These are phyloP conservation scores for Plebejus melissa DNA, from an alignment of 2,888 invertebrate species.

Conservation along the genomic window DNA sequence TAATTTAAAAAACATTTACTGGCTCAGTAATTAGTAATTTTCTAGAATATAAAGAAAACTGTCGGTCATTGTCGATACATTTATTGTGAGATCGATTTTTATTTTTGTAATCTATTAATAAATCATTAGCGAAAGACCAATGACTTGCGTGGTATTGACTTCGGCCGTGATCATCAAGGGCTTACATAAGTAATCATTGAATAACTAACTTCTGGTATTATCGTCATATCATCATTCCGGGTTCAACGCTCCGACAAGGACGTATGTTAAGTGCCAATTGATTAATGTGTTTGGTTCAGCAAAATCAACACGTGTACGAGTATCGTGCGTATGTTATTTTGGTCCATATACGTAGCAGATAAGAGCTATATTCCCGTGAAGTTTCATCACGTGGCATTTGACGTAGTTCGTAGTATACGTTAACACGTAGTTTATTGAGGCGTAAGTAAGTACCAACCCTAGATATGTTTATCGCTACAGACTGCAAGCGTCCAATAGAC, in stretches of 20 bases:
- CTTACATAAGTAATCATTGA: slow-evolving; percentile 61
- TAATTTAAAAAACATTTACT: too few species aligned
- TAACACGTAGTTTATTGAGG: neutral
- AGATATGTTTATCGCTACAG: neutral
- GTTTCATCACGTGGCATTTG: neutral
- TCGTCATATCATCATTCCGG: slow-evolving; percentile 64
- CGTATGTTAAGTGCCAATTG: slow-evolving; percentile 52
- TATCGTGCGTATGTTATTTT: slow-evolving; percentile 5
- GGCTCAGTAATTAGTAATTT: neutral
- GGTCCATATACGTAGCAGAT: slow-evolving; percentile 25
- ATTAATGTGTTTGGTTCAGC: slow-evolving; percentile 39
- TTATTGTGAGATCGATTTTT: slow-evolving; percentile 8
- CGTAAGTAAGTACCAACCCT: neutral
- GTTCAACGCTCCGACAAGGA: slow-evolving; percentile 68
- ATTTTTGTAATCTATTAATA: slow-evolving; percentile 31
- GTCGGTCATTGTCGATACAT: neutral
- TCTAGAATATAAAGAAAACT: neutral
- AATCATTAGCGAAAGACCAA: slow-evolving; percentile 34
- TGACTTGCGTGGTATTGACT: slow-evolving; percentile 53
- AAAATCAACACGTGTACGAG: slow-evolving; percentile 40
- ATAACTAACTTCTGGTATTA: slow-evolving; percentile 60
- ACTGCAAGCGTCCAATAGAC: neutral
- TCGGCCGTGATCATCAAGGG: slow-evolving; percentile 56
- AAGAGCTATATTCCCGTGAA: slow-evolving; percentile 31
- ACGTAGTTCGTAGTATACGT: slow-evolving; percentile 14